Percentiles rank a stretch among this genome's conserved stretches.
Conservation (phyloP, 2,797 vertebrate genomes). For the Lepilemur septentrionalis region DNA sequence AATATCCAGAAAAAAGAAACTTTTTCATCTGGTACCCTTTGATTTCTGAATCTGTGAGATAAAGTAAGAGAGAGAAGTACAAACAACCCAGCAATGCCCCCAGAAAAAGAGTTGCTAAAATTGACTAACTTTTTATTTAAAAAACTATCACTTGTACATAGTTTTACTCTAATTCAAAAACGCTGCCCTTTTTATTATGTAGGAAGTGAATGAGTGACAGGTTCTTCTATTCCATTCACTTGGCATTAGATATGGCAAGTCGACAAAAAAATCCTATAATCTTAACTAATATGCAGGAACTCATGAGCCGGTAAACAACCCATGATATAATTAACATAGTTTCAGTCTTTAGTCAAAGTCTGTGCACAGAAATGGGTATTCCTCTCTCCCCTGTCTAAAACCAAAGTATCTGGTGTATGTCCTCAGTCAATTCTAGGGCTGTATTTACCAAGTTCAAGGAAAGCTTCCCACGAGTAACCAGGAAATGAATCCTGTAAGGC, state of each 20-base stretch:
- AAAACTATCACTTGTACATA: not conserved
- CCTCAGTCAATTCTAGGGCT: not conserved
- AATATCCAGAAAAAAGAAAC: constrained; percentile 40
- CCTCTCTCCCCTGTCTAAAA: not conserved
- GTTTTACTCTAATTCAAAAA: not conserved
- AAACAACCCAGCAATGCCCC: too few species aligned
- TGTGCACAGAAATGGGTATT: not conserved
- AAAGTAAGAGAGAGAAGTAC: not conserved
- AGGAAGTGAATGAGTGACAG: not conserved
- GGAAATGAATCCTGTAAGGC: not conserved
- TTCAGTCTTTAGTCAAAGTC: not conserved
- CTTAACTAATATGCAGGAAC: not conserved
- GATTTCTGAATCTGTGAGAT: not conserved
- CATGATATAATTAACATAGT: not conserved
- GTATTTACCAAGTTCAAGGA: not conserved
- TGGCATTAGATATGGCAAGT: not conserved
- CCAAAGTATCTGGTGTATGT: not conserved
- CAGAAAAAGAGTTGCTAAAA: not conserved
- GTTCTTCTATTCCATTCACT: not conserved
- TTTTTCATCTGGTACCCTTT: constrained; percentile 36
- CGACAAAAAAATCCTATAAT: not conserved
- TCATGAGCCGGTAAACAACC: not conserved
- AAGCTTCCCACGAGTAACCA: not conserved
- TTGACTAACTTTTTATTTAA: not conserved
- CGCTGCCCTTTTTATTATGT: constrained; percentile 27